A percentile compares a stretch with the other conserved stretches of the same genome.
phyloP scores from a whole-genome alignment of 2,888 invertebrate species.

The Epistrophe eligans region DNA sequence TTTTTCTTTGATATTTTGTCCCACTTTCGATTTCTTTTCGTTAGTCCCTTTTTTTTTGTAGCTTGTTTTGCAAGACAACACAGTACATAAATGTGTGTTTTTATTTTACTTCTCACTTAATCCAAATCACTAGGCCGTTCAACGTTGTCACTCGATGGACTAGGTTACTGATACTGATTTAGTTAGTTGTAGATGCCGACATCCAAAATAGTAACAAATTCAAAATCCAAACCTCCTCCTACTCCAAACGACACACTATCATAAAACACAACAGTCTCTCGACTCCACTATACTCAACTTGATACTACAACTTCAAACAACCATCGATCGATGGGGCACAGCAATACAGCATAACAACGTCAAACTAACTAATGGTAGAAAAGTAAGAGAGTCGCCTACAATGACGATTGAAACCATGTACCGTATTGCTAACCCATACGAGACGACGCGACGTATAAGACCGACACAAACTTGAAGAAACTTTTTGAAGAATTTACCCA shows the following conservation, averaged over 20 bases:
- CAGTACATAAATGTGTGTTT: not conserved
- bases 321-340: conserved; percentile 37
- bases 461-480: conserved; percentile 71
- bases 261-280: conserved; percentile 21
- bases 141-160: conserved; percentile 83
- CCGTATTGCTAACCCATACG: conserved; percentile 42
- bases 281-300: not conserved
- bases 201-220: conserved; percentile 79
- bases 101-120: conserved; percentile 51
- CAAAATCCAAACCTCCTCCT: conserved; percentile 59
- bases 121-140: conserved; percentile 79
- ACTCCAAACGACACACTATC: conserved; percentile 33
- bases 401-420: conserved; percentile 18
- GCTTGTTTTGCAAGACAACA: conserved; percentile 47
- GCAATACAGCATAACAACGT: conserved; percentile 50
- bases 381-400: conserved; percentile 18
- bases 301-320: conserved; percentile 31
- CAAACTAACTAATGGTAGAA: conserved; percentile 53
- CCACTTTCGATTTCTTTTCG: conserved; percentile 70
- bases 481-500: conserved; percentile 68
- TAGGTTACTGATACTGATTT: conserved; percentile 83
- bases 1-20: conserved; percentile 39
- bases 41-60: conserved; percentile 35
- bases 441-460: conserved; percentile 33
- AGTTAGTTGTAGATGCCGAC: conserved; percentile 79